phyloP scores from a whole-genome alignment of 1,140 invertebrate species.

The Drosophila gunungcola region DNA sequence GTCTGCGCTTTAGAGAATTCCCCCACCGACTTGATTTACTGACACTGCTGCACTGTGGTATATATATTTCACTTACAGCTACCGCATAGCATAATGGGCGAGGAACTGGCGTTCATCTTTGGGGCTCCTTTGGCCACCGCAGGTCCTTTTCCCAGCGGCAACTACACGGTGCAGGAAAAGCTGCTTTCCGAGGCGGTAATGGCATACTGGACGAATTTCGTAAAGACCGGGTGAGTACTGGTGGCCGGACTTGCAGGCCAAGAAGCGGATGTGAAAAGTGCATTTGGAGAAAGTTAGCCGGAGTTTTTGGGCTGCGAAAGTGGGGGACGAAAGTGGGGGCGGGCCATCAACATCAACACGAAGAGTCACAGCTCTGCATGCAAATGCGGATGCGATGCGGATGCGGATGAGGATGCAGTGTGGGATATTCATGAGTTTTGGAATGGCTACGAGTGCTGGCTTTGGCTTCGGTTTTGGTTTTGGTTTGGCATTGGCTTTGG shows the following conservation, averaged over 20 bases:
- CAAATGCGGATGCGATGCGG: conserved; percentile 61
- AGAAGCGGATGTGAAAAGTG: conserved; percentile 67
- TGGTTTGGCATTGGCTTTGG: conserved; percentile 20
- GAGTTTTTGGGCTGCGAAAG: background rate
- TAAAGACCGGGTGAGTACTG: conserved; percentile 90
- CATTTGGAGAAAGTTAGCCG: conserved; percentile 63
- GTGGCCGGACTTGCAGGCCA: conserved; percentile 23
- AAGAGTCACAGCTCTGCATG: conserved; percentile 67
- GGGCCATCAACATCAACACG: conserved; percentile 53
- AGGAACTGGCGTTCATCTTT: conserved; percentile 96
- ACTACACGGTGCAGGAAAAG: conserved; percentile 91
- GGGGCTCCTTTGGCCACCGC: conserved; percentile 93
- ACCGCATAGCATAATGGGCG: conserved; percentile 90
- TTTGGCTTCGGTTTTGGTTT: conserved; percentile 19
- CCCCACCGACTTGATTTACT: conserved; percentile 21
- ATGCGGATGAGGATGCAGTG: conserved; percentile 61
- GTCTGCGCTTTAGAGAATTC: conserved; percentile 30
- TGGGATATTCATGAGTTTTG: conserved; percentile 49
- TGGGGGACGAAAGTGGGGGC: background rate
- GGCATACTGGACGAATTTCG: conserved; percentile 95
- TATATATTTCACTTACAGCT: conserved; percentile 64
- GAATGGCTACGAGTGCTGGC: conserved; percentile 36
- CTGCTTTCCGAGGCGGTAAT: conserved; percentile 93
- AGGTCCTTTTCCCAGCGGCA: conserved; percentile 89
- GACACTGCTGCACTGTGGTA: conserved; percentile 10